Conservation (phyloP, 2,888 invertebrate genomes). For the Lepidochitona cinerea region DNA sequence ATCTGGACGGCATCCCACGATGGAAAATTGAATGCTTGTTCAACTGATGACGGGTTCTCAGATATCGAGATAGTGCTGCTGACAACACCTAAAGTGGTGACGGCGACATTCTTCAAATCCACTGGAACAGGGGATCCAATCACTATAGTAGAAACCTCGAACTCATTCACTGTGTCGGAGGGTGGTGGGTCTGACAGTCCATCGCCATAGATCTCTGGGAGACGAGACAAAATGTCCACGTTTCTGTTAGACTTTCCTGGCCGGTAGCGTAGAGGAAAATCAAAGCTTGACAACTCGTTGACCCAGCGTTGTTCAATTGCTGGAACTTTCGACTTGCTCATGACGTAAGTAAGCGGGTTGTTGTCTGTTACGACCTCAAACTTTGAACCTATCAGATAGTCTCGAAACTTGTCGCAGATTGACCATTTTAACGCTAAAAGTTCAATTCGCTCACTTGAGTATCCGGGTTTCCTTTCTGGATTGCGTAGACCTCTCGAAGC, state of each 20-base stretch:
- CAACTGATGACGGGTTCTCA: no score
- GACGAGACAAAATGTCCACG: slow-evolving; percentile 22
- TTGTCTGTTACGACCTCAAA: slow-evolving; percentile 23
- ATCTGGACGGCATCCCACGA: neutral
- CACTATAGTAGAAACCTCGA: no score
- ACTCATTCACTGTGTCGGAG: no score
- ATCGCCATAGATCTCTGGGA: no score
- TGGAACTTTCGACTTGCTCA: slow-evolving; percentile 16
- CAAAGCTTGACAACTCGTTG: slow-evolving; percentile 18
- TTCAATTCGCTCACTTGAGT: slow-evolving; percentile 31
- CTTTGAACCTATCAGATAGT: slow-evolving; percentile 19
- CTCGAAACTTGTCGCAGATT: slow-evolving; percentile 24
- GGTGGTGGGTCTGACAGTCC: no score
- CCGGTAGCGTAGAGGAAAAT: slow-evolving; percentile 16
- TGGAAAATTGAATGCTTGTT: no score
- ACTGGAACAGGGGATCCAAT: no score
- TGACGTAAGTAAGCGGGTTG: slow-evolving; percentile 16
- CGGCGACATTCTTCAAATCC: no score
- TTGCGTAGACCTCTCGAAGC: slow-evolving; percentile 18
- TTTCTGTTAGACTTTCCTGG: slow-evolving; percentile 18
- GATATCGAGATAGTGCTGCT: no score
- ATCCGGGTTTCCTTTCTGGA: slow-evolving; percentile 14
- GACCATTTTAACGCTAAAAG: slow-evolving; percentile 35
- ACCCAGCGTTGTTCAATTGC: slow-evolving; percentile 30
- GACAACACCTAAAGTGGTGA: no score